Percentiles rank a stretch among this genome's conserved stretches.
phyloP scores from a whole-genome alignment of 1,140 invertebrate species.

The Drosophila tsacasi region DNA sequence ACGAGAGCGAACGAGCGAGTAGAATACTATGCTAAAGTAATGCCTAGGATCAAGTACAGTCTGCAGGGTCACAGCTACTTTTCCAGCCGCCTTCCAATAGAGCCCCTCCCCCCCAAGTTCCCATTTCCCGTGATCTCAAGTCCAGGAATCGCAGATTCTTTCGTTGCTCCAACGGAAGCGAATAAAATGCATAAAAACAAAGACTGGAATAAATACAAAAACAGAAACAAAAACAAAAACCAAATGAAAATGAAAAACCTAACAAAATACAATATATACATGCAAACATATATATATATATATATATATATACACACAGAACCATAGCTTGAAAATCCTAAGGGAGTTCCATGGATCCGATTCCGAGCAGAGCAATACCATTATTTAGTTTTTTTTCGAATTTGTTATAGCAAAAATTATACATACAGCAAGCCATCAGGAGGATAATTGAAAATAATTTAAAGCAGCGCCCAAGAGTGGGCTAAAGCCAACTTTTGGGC shows the following conservation, averaged over 20 bases:
- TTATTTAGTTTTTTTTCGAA: conserved; percentile 9
- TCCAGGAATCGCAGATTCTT: conserved; percentile 45
- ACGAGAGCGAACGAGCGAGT: conserved; percentile 13
- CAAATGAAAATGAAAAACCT: conserved; percentile 8
- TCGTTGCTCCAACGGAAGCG: conserved; percentile 38
- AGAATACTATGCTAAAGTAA: conserved; percentile 49
- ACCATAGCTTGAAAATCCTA: conserved; percentile 19
- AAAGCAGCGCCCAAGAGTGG: neutral
- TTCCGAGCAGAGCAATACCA: conserved; percentile 7
- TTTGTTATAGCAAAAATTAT: neutral
- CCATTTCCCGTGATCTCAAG: conserved; percentile 6
- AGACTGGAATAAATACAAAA: conserved; percentile 69
- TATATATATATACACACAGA: conserved; percentile 4
- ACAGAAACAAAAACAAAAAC: too few species aligned
- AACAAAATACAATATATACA: conserved; percentile 15
- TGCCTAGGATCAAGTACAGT: conserved; percentile 45
- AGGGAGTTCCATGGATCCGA: conserved; percentile 1
- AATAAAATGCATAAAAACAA: conserved; percentile 71
- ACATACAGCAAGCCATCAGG: neutral
- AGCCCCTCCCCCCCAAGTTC: neutral
- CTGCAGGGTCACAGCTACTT: conserved; percentile 37
- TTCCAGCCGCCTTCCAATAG: conserved; percentile 37
- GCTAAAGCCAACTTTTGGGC: neutral
- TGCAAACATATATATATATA: neutral
- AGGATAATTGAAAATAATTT: neutral